Evolutionary conservation across 1,140 invertebrate genomes (phyloP), one percentile per base, ranked within the genome.

Genomic region (Aphaenogaster floridana): DNA sequence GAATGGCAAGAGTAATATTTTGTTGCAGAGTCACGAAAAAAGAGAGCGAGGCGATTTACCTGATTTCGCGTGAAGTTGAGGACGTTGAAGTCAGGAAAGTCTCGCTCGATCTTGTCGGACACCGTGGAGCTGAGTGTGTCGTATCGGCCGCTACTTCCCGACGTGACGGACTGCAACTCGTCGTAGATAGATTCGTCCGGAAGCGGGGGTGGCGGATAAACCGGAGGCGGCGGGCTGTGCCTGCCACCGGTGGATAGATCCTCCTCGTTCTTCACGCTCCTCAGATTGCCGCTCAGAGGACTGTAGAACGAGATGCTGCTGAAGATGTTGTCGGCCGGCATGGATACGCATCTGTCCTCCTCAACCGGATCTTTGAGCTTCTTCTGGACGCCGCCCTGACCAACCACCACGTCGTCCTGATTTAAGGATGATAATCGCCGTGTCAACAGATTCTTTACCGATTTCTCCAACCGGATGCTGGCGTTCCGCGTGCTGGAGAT

Each of bases 141-240:
- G 48, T 94, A 95, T 89, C 93, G 92, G 13, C 81, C 63, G 87
- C 95, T 95, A 36, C 93, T 90, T 39, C 94, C 94, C 28, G 95
- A 96, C 28, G 92, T 94, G 13, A 94, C 90, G 5, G 95, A 96
- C 15, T 96, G 95, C 39, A 96, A 91, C 71, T 96, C 96, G 92
- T 97, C 96, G 88, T 96, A 97, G 77, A 96, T 94, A 39, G 95
- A 95, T 89, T 96, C 96, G 71, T 96, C 96, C 50, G 96, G 96
- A 91, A 96, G 93, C 54, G 96, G 96, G 36, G 96, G 96, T 50
- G 96, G 96, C 34, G 96, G 96, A 92, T 96, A 96, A 48, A 95
- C 92, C 11, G 96, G 96, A 13, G 96, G 96, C 36, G 96, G 96
- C 83, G 95, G 94, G 88, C 94, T 95, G 71, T 94, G 93, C 36